These are phyloP conservation scores for Stegodyphus mimosarum DNA, from an alignment of 1,140 invertebrate species.

Conservation along the genomic window DNA sequence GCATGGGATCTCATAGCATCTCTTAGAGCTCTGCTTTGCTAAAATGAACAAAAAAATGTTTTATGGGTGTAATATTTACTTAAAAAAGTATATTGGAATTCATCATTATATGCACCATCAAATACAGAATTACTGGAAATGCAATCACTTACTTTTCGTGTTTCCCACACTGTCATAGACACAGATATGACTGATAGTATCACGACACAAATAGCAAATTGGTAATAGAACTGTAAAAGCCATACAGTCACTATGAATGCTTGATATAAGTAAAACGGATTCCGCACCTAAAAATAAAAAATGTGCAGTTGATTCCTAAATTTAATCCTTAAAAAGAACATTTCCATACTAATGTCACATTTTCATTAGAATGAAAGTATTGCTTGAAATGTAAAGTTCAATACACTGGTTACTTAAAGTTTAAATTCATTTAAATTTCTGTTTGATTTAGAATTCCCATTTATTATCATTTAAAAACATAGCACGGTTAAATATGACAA, in stretches of 20 bases:
- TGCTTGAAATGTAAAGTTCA: too few species aligned
- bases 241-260: constrained; percentile 68
- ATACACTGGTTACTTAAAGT: too few species aligned
- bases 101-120: neutral
- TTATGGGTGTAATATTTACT: constrained; percentile 74
- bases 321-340: too few species aligned
- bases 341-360: too few species aligned
- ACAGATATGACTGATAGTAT: constrained; percentile 66
- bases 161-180: constrained; percentile 66
- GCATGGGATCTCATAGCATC: constrained; percentile 60
- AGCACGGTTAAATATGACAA: too few species aligned
- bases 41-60: constrained; percentile 9
- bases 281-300: constrained; percentile 23
- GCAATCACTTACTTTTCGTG: constrained; percentile 65
- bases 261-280: constrained; percentile 70
- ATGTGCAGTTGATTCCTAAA: neutral
- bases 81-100: constrained; percentile 77
- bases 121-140: constrained; percentile 72
- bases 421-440: too few species aligned
- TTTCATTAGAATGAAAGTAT: too few species aligned
- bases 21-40: constrained; percentile 60
- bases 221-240: constrained; percentile 66
- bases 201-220: constrained; percentile 66
- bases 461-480: too few species aligned
- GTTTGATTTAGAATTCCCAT: too few species aligned